Percentiles rank a stretch among this genome's conserved stretches.
Evolutionary conservation across 2,888 invertebrate genomes (phyloP).

Genomic region (Caenorhabditis angaria): DNA sequence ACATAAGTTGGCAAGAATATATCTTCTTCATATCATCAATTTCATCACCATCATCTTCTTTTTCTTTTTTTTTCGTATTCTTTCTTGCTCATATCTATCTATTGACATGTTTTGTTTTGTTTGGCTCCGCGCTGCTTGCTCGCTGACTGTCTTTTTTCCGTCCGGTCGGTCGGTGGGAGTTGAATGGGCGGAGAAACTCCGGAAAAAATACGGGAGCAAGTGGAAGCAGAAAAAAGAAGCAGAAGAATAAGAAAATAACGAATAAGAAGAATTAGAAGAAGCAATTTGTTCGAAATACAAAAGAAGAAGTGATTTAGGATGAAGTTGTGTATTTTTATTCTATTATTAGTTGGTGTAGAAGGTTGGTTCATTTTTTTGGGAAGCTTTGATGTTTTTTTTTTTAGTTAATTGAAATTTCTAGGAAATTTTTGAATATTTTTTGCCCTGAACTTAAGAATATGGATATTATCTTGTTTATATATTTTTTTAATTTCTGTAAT

Average conservation of each 20-base stretch:
- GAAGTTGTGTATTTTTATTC: neutral
- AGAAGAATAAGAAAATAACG: too few species aligned
- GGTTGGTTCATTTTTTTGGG: neutral
- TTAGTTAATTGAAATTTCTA: too few species aligned
- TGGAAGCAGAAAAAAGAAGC: neutral
- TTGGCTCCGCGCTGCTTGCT: too few species aligned
- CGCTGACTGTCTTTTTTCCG: neutral
- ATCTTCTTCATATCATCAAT: too few species aligned
- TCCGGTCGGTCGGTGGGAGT: slow-evolving; percentile 4
- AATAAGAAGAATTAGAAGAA: too few species aligned
- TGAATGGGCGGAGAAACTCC: neutral
- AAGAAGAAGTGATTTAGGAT: too few species aligned
- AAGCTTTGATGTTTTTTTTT: neutral
- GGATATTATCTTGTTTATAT: too few species aligned
- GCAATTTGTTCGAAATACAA: neutral
- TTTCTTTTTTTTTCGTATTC: too few species aligned
- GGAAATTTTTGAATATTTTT: neutral
- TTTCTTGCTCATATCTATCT: neutral
- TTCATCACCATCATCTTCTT: too few species aligned
- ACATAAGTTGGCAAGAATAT: too few species aligned
- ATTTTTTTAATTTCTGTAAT: too few species aligned
- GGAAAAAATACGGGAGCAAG: neutral
- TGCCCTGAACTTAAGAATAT: too few species aligned
- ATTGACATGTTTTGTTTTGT: neutral
- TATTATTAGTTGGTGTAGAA: neutral